These are phyloP conservation scores for Crocidura indochinensis DNA, from an alignment of 2,797 vertebrate genomes.

Conservation along the genomic window DNA sequence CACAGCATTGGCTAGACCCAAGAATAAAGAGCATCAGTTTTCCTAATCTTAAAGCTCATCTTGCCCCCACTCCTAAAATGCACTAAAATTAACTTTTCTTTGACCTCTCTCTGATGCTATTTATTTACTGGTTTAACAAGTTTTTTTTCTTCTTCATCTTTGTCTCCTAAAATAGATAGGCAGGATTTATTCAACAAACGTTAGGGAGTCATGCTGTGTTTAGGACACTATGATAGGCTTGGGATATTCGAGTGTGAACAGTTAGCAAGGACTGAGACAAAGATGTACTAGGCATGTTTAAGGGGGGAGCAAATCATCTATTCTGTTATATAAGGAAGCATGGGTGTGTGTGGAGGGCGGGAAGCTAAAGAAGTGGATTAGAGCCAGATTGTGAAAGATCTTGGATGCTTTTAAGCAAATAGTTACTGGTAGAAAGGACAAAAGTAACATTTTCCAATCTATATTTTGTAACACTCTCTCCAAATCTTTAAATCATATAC, in stretches of 20 bases:
- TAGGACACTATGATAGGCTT: slow-evolving; percentile 68
- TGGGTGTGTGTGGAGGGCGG: background rate
- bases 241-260: slow-evolving; percentile 68
- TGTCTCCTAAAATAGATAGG: slow-evolving; percentile 81
- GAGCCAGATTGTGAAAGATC: slow-evolving; percentile 73
- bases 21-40: slow-evolving; percentile 83
- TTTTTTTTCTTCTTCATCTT: slow-evolving; percentile 81
- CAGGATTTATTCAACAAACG: slow-evolving; percentile 78
- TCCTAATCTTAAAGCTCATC: slow-evolving; percentile 79
- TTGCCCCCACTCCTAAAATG: slow-evolving; percentile 79
- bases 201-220: slow-evolving; percentile 71
- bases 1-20: slow-evolving; percentile 77
- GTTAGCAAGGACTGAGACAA: slow-evolving; percentile 63
- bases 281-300: slow-evolving; percentile 26
- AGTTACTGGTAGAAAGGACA: slow-evolving; percentile 68
- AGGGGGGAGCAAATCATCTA: slow-evolving; percentile 51
- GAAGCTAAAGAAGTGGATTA: slow-evolving; percentile 34
- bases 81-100: slow-evolving; percentile 85
- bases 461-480: slow-evolving; percentile 53
- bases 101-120: slow-evolving; percentile 82
- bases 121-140: slow-evolving; percentile 81
- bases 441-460: slow-evolving; percentile 76
- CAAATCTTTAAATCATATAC: slow-evolving; percentile 59
- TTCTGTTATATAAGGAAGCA: slow-evolving; percentile 61
- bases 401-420: slow-evolving; percentile 73